Base-by-base conservation (phyloP, 2,797 vertebrate species). In the Paramormyrops hopkinsi region DNA sequence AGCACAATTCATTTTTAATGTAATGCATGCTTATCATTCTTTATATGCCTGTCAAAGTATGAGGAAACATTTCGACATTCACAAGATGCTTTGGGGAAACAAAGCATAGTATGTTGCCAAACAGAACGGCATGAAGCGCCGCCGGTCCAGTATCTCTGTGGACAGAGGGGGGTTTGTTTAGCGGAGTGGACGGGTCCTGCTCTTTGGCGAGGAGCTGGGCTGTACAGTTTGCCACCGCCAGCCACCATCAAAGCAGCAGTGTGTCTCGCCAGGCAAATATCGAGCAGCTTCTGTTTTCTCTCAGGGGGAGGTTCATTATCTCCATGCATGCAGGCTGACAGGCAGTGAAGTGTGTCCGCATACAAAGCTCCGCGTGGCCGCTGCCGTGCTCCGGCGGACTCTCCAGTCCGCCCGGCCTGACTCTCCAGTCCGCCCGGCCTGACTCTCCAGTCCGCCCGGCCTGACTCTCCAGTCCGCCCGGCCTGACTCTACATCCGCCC, bases 341-440 rank as follows among this genome's bases (percentile, higher is more conserved):
- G 90, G 62, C 90, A 91, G 93, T 91, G 89, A 91, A 90, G 87
- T 86, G n/a, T 91, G 88, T 76, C 88, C 69, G 82, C 41, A 25
- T 89, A 88, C 89, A 92, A 92, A 92, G 88, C 82, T 89, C 37
- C n/a, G 69, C 69, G 65, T 33, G 41, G 22, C 79, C 5, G 76
- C 37, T 48, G 53, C 88, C 17, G 2, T 62, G 53, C 44, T n/a
- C 25, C 12, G 46, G 22, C 17, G 33, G 12, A 12, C 7, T 89
- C 41, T 46, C 82, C 33, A 2, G 44, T 48, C 59, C 11, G 29
- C 17, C 0, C 2, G 1, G 54, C 82, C 22, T 17, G 5, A 25
- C 82, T 89, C 37, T 89, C 22, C 83, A 65, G 29, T 33, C 19
- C 12, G 1, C 22, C 54, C n/a, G 29, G 29, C 29, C 22, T 17